Base-by-base conservation (phyloP, 2,113 vertebrate genomes). In the Lutjanus erythropterus region DNA sequence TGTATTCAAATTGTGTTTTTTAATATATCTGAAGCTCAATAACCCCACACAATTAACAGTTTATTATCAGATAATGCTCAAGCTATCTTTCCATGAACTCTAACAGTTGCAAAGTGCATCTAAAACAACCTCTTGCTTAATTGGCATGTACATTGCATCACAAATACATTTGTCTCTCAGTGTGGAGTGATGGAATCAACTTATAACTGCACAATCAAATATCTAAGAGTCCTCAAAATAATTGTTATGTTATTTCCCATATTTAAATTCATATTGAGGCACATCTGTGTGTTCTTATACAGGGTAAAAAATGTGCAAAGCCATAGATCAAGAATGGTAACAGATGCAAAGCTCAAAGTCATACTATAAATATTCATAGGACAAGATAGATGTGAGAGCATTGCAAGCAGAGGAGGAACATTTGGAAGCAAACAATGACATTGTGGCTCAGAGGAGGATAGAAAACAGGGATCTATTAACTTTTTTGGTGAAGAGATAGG, bases 1-100 rank as follows among this genome's bases (percentile, higher is more conserved):
- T 88, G 81, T 89, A 65, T 86, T 83, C 29, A 80, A 80, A 80
- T 68, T 85, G 75, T 88, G 58, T 85, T 75, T 21, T 78, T 23
- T 23, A 23, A 49, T 77, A 59, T 74, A 80, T 76, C 33, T 69
- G 39, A 81, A 84, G 39, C 64, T 84, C 50, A 70, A 65, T 46
- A 81, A 83, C 15, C 71, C 68, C 35, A 62, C 33, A 29, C 33
- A 77, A 58, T 76, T 47, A 75, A 64, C 39, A 64, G 69, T 65
- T 66, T 69, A 66, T 68, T 58, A 71, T 44, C 18, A 19, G 37
- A 73, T 25, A 66, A 46, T 61, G 21, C 33, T 79, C 53, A 62
- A 52, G 5, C 39, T 84, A 23, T 69, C n/a, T 74, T 67, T 41
- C 53, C 56, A 55, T 70, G 39, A 53, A 60, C 18, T 53, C 19